These are phyloP conservation scores for Monoplex corrugatus DNA, from an alignment of 2,888 invertebrate genomes.

Conservation along the genomic window DNA sequence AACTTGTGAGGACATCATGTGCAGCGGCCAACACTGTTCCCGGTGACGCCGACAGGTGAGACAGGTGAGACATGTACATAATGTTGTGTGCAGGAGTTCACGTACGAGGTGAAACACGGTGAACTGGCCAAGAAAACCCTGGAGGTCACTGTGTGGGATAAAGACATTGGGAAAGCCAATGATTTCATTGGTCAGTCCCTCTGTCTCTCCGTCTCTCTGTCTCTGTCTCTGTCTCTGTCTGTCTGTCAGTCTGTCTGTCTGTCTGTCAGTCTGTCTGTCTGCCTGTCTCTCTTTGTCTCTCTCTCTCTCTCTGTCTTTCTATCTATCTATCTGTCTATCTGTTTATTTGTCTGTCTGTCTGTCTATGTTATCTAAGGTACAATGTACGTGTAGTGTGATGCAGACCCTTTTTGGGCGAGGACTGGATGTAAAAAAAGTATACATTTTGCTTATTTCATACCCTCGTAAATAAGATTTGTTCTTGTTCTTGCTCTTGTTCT, in stretches of 20 bases:
- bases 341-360: background rate
- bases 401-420: too few relatives aligned
- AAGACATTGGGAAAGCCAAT: slow-evolving; percentile 91
- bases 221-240: background rate
- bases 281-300: background rate
- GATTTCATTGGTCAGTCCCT: slow-evolving; percentile 88
- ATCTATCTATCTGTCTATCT: background rate
- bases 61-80: too few relatives aligned
- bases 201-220: background rate
- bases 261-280: background rate
- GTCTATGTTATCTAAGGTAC: too few relatives aligned
- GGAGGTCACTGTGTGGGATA: slow-evolving; percentile 96
- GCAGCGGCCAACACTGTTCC: too few relatives aligned
- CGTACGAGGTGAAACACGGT: slow-evolving; percentile 93
- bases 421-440: too few relatives aligned
- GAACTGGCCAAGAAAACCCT: slow-evolving; percentile 94
- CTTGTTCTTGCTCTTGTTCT: background rate
- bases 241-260: background rate
- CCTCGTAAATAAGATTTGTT: too few relatives aligned
- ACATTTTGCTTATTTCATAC: background rate
- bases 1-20: too few relatives aligned
- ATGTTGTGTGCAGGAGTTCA: slow-evolving; percentile 87
- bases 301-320: background rate
- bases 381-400: too few relatives aligned
- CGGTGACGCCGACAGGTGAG: too few relatives aligned